Base-by-base conservation (phyloP, 1,140 invertebrate species). In the Probaryconus sp. region DNA sequence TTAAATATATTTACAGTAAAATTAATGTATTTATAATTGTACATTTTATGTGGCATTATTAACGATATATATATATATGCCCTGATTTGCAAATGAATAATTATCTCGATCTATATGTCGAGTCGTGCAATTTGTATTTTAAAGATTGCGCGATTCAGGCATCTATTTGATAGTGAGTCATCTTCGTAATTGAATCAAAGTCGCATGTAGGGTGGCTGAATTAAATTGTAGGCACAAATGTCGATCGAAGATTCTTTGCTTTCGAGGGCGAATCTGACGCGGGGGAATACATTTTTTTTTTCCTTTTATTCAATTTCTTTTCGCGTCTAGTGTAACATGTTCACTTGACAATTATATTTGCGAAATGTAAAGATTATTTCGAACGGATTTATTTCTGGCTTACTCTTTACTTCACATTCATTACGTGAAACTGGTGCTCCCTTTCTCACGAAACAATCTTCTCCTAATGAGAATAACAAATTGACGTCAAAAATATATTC, bases 161-260 rank as follows among this genome's bases (percentile, higher is more conserved):
- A 56, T 78, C 68, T 81, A 81, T 79, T 80, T 76, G 74, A 79
- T 73, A 50, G 74, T 85, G 84, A 85, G 78, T 85, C 84, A 86
- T 79, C 61, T 67, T 45, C 33, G 64, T 86, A 85, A 86, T 86
- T 70, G 76, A 86, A 85, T 85, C 78, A 87, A 84, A 85, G 80
- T 83, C 77, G 77, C 81, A 78, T 83, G 83, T 81, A 73, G 85
- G 84, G 83, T 65, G 79, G 58, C 65, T 50, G 79, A 85, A 87
- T 87, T 81, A 79, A 85, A 83, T 87, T 85, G 85, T 78, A 76
- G 48, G 77, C 82, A 81, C 84, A 87, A 87, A 85, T 87, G 85
- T 87, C 85, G 83, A 81, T 83, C 80, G 82, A 85, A 85, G 85
- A 85, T 78, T 80, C 65, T 64, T 70, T 65, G 75, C 77, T 72